Percentiles rank a stretch among this genome's conserved stretches.
phyloP scores from a whole-genome alignment of 2,797 vertebrate genomes.

The Mormyrops attenuatus region DNA sequence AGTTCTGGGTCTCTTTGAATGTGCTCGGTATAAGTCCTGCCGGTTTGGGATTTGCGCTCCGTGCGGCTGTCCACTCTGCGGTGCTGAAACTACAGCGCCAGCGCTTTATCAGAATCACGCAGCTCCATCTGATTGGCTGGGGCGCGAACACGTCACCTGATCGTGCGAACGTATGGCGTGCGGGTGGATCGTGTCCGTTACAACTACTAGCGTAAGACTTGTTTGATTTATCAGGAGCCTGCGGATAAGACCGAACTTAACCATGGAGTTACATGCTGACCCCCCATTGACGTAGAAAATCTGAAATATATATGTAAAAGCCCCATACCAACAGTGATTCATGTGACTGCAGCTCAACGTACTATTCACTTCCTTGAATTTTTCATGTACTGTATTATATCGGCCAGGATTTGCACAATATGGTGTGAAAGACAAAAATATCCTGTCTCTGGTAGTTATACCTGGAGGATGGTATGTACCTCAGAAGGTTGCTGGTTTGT shows the following conservation, averaged over 20 bases:
- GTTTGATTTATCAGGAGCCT: background rate
- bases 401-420: background rate
- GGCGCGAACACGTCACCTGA: conserved; percentile 53
- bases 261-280: background rate
- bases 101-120: conserved; percentile 28
- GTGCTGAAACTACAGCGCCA: conserved; percentile 53
- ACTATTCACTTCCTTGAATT: background rate
- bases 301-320: background rate
- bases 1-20: background rate
- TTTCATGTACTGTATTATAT: background rate
- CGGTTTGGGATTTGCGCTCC: background rate
- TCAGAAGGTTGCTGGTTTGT: background rate
- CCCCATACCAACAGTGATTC: background rate
- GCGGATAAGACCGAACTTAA: background rate
- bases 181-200: background rate
- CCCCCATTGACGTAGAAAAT: background rate
- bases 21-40: background rate
- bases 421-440: background rate
- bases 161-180: background rate
- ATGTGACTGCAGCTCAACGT: background rate
- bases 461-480: background rate
- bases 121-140: conserved; percentile 50
- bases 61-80: conserved; percentile 18
- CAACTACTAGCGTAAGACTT: background rate
- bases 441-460: background rate